Percentiles rank a stretch among this genome's conserved stretches.
Evolutionary conservation across 1,140 invertebrate genomes (phyloP).

Genomic region (Drosophila quadrilineata): DNA sequence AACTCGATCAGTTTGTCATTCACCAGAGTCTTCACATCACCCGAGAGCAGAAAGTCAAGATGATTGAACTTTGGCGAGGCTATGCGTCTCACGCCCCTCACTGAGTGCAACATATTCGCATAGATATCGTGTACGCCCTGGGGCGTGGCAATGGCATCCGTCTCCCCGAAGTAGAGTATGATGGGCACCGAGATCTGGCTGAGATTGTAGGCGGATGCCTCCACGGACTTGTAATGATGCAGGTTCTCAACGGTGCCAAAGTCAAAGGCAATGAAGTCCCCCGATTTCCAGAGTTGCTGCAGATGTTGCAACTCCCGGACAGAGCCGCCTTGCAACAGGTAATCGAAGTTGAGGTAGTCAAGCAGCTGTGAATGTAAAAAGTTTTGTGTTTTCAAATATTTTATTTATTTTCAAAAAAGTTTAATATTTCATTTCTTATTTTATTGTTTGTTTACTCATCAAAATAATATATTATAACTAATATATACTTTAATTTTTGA

Average conservation of each 20-base stretch:
- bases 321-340: constrained; percentile 66
- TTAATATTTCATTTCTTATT: too few relatives aligned
- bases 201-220: constrained; percentile 84
- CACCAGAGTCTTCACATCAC: constrained; percentile 83
- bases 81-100: constrained; percentile 81
- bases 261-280: constrained; percentile 71
- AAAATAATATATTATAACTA: too few relatives aligned
- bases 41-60: constrained; percentile 85
- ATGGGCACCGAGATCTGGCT: constrained; percentile 84
- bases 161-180: constrained; percentile 87
- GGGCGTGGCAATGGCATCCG: constrained; percentile 86
- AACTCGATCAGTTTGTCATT: constrained; percentile 82
- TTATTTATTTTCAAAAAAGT: not conserved
- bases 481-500: too few relatives aligned
- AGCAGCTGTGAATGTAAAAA: constrained; percentile 33
- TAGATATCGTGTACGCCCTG: constrained; percentile 84
- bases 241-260: constrained; percentile 80
- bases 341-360: constrained; percentile 61
- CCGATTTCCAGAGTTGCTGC: constrained; percentile 76
- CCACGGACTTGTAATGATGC: constrained; percentile 77
- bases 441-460: too few relatives aligned
- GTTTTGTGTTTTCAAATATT: too few relatives aligned
- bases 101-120: constrained; percentile 69
- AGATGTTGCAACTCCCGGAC: constrained; percentile 57
- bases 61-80: constrained; percentile 82